A percentile compares a stretch with the other conserved stretches of the same genome.
phyloP scores from a whole-genome alignment of 2,888 invertebrate species.

The Agrochola lychnidis region DNA sequence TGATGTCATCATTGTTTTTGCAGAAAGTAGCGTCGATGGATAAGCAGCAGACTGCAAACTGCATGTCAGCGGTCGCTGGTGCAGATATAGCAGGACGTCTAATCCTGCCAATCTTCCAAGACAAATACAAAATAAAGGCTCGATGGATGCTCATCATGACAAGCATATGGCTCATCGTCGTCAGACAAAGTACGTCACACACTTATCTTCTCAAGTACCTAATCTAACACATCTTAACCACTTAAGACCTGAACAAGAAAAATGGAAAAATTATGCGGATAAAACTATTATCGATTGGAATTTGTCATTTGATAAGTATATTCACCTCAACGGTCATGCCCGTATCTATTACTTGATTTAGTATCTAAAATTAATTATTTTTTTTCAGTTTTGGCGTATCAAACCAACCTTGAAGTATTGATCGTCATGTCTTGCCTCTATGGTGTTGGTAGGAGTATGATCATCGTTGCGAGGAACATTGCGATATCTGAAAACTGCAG shows the following conservation, averaged over 20 bases:
- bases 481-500: conserved; percentile 92
- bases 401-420: conserved; percentile 88
- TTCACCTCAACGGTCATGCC: conserved; percentile 28
- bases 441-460: conserved; percentile 93
- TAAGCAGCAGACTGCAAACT: conserved; percentile 91
- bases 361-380: conserved; percentile 14
- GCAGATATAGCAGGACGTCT: conserved; percentile 93
- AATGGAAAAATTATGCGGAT: conserved; percentile 54
- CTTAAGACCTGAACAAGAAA: conserved; percentile 44
- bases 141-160: conserved; percentile 92
- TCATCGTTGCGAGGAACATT: conserved; percentile 93
- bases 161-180: conserved; percentile 89
- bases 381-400: conserved; percentile 91
- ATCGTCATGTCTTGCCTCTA: conserved; percentile 91
- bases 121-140: conserved; percentile 91
- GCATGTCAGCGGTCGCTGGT: conserved; percentile 93
- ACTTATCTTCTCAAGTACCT: conserved; percentile 23
- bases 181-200: conserved; percentile 89
- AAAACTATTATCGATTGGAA: conserved; percentile 55
- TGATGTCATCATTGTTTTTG: conserved; percentile 53
- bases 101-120: conserved; percentile 91
- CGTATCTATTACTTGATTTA: conserved; percentile 21
- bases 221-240: conserved; percentile 33
- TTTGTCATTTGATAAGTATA: conserved; percentile 53
- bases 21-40: conserved; percentile 83